A percentile compares a stretch with the other conserved stretches of the same genome.
phyloP scores from a whole-genome alignment of 2,113 vertebrate species.

The Salvator merianae region DNA sequence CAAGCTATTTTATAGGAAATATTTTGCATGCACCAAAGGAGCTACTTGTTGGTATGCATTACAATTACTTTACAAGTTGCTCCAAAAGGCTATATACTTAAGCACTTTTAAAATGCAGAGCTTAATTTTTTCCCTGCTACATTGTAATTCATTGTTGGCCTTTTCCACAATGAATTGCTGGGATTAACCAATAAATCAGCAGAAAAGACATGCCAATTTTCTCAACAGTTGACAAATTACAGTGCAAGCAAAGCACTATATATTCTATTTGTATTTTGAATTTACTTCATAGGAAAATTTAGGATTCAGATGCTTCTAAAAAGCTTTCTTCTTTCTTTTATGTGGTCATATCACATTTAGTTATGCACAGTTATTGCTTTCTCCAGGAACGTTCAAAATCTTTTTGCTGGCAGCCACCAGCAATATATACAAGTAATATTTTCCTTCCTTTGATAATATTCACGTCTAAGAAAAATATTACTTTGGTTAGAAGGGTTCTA shows the following conservation, averaged over 20 bases:
- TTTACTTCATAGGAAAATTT: slow-evolving; percentile 55
- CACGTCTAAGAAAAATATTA: slow-evolving; percentile 27
- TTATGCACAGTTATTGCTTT: slow-evolving; percentile 30
- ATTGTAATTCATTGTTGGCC: slow-evolving; percentile 83
- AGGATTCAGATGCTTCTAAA: slow-evolving; percentile 46
- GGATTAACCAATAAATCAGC: slow-evolving; percentile 84
- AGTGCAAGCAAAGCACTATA: slow-evolving; percentile 62
- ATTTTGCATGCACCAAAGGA: not conserved
- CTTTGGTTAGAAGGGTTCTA: slow-evolving; percentile 10
- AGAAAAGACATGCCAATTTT: slow-evolving; percentile 83
- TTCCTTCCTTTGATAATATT: slow-evolving; percentile 31
- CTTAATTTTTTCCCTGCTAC: slow-evolving; percentile 67
- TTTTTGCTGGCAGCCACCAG: slow-evolving; percentile 28
- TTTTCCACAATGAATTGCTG: slow-evolving; percentile 81
- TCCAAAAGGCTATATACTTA: slow-evolving; percentile 61
- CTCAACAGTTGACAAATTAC: slow-evolving; percentile 81
- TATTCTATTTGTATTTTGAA: slow-evolving; percentile 62
- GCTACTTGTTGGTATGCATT: slow-evolving; percentile 28
- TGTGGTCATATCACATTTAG: slow-evolving; percentile 39
- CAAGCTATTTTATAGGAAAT: not conserved
- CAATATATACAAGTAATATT: slow-evolving; percentile 35
- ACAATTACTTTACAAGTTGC: slow-evolving; percentile 55
- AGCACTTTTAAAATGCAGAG: slow-evolving; percentile 69
- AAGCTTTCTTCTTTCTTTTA: slow-evolving; percentile 43
- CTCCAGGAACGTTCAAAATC: slow-evolving; percentile 30